Conservation (phyloP, 2,113 vertebrate species). For the Pipa parva region DNA sequence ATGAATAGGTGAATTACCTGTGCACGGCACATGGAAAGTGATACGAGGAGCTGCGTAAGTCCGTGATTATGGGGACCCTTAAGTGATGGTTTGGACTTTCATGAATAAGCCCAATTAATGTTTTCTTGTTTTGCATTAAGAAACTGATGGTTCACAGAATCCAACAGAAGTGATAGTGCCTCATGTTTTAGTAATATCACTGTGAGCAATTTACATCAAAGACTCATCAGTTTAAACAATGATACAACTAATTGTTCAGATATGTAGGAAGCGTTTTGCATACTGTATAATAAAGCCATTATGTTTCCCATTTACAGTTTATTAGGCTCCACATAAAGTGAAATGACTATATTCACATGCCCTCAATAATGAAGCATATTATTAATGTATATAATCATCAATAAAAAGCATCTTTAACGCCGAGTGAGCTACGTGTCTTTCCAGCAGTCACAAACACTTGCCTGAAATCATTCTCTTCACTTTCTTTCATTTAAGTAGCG, state of each 20-base stretch:
- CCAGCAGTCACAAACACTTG: background rate
- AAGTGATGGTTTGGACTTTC: too few relatives aligned
- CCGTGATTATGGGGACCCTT: too few relatives aligned
- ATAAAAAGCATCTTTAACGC: conserved; percentile 11
- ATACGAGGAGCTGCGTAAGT: too few relatives aligned
- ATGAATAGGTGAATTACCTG: too few relatives aligned
- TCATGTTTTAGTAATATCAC: conserved; percentile 27
- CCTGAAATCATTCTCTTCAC: conserved; percentile 2
- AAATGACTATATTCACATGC: background rate
- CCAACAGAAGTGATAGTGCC: background rate
- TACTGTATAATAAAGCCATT: conserved; percentile 40
- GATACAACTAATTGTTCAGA: conserved; percentile 27
- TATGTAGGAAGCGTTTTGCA: conserved; percentile 24
- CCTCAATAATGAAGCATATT: conserved; percentile 27
- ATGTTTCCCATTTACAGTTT: conserved; percentile 28
- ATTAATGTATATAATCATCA: conserved; percentile 27
- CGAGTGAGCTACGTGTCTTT: background rate
- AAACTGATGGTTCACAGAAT: too few relatives aligned
- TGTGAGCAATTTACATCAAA: conserved; percentile 20
- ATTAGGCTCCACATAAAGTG: conserved; percentile 23
- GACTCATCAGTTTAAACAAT: conserved; percentile 14
- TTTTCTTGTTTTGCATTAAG: too few relatives aligned
- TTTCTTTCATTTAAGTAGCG: conserved; percentile 17
- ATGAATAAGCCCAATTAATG: too few relatives aligned
- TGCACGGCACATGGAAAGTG: too few relatives aligned